Evolutionary conservation across 2,888 invertebrate genomes (phyloP), one percentile per base, ranked within the genome.

Genomic region (Ariolimax columbianus): DNA sequence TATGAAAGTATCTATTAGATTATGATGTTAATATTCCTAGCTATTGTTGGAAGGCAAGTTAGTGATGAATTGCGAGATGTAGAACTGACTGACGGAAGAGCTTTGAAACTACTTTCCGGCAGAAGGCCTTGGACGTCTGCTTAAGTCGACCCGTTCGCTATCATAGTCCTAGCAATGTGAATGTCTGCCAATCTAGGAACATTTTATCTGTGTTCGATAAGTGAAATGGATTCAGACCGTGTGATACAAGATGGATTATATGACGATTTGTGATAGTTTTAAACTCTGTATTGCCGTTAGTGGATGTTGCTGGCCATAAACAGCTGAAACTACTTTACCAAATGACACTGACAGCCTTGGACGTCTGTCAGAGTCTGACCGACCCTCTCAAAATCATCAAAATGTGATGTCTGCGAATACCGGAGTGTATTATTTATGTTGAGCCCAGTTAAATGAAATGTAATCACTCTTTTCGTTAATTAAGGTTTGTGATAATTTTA

Each of bases 401-500:
- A 26, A 66, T 66, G 66, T 66, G 11, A n/a, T n/a, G n/a, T n/a
- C 66, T 66, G 38, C 26, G 23, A 3, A 38, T 38, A 40, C n/a
- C 2, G 36, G 36, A 68, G 36, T 70, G 40, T 23, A 0, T n/a
- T 66, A 11, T 30, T n/a, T n/a, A n/a, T n/a, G n/a, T 26, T 26
- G 30, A 66, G 30, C 66, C 66, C 11, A 3, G 30, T 3, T 9
- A n/a, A 7, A 9, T 30, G 66, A 77, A 70, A 83, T 83, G 66
- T 81, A 77, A 68, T 80, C 23, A 66, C 59, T 63, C 78, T 36
- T 86, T 59, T 47, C 17, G 82, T 55, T 82, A 77, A 70, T 85
- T 66, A 72, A n/a, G 43, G 23, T 36, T 55, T 84, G 84, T 78
- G 51, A 78, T 89, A 84, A 40, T 77, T 87, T 77, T 6, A 6